These are phyloP conservation scores for Ochotona princeps DNA, from an alignment of 2,113 vertebrate species.

Conservation along the genomic window DNA sequence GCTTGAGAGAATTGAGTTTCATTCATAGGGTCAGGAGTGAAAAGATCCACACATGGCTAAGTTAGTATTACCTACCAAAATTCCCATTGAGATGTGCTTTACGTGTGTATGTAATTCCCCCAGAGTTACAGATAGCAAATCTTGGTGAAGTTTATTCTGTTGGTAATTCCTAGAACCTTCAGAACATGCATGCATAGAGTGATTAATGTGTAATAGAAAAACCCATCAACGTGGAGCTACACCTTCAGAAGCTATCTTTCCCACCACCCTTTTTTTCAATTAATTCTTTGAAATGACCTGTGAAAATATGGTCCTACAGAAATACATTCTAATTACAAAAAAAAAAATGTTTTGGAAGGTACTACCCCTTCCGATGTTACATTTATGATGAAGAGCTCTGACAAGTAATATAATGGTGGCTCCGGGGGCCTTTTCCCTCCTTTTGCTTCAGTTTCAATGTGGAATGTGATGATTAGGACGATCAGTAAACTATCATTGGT, in stretches of 20 bases:
- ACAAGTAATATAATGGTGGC: neutral
- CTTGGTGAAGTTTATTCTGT: neutral
- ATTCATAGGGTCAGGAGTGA: neutral
- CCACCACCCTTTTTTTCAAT: neutral
- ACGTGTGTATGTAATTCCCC: neutral
- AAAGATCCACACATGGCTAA: neutral
- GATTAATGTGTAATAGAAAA: neutral
- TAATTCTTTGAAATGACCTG: neutral
- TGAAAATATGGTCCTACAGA: neutral
- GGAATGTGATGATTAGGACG: neutral
- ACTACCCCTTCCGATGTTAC: neutral
- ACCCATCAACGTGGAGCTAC: neutral
- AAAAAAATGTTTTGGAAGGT: neutral
- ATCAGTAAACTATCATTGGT: neutral
- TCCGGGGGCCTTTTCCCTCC: neutral
- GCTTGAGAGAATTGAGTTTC: neutral
- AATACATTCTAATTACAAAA: neutral
- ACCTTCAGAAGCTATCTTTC: neutral
- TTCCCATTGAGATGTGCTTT: neutral
- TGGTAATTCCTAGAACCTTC: neutral
- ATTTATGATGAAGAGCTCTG: neutral
- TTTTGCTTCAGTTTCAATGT: conserved; percentile 10
- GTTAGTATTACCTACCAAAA: neutral
- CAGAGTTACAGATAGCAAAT: neutral
- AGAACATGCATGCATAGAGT: neutral